Evolutionary conservation across 2,888 invertebrate genomes (phyloP).

Genomic region (Mesopsocus fuscifrons): DNA sequence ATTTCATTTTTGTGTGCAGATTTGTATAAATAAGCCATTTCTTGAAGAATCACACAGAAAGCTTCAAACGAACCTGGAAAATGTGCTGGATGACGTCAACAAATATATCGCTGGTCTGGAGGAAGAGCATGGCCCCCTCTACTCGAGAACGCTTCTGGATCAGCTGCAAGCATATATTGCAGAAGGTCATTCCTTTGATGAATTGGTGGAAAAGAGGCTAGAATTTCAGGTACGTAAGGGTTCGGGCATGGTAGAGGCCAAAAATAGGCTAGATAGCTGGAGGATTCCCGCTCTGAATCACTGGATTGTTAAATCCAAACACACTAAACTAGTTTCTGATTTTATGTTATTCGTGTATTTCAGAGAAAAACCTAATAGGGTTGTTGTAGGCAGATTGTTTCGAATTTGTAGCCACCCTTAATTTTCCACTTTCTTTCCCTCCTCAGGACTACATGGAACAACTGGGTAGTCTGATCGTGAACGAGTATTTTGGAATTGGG

Average conservation of each 20-base stretch:
- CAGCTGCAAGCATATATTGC: slow-evolving; percentile 30
- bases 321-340: too few relatives aligned
- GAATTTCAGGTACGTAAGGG: slow-evolving; percentile 1
- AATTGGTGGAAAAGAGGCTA: slow-evolving; percentile 18
- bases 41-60: slow-evolving; percentile 29
- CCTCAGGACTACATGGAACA: too few relatives aligned
- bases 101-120: slow-evolving; percentile 34
- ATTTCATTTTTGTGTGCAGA: slow-evolving; percentile 4
- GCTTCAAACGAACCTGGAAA: slow-evolving; percentile 31
- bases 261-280: too few relatives aligned
- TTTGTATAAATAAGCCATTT: slow-evolving; percentile 15
- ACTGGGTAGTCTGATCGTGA: slow-evolving; percentile 40
- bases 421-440: too few relatives aligned
- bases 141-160: slow-evolving; percentile 29
- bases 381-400: too few relatives aligned
- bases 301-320: too few relatives aligned
- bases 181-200: slow-evolving; percentile 34
- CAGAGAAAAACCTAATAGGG: too few relatives aligned
- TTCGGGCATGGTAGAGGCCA: too few relatives aligned
- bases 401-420: too few relatives aligned
- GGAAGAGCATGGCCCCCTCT: slow-evolving; percentile 35
- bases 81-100: slow-evolving; percentile 34
- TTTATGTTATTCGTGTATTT: too few relatives aligned
- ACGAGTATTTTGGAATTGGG: slow-evolving; percentile 47
- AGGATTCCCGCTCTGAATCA: too few relatives aligned